Conservation (phyloP, 2,113 vertebrate genomes). For the Parotia lawesii region DNA sequence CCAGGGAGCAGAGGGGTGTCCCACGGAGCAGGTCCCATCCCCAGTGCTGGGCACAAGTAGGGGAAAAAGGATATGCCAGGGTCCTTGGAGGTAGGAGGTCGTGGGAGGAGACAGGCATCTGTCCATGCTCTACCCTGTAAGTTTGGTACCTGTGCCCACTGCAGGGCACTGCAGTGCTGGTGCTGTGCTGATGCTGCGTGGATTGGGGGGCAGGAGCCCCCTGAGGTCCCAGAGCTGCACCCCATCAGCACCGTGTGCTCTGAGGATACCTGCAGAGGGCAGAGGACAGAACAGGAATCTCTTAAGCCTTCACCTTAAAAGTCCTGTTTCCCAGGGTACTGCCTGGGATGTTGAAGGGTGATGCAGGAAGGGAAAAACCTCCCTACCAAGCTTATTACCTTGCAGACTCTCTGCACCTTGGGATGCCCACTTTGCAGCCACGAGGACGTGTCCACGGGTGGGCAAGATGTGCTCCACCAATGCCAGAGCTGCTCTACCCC, state of each 20-base stretch:
- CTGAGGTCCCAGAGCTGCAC: neutral
- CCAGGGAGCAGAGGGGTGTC: neutral
- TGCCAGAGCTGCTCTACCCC: neutral
- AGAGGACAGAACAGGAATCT: neutral
- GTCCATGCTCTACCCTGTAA: accelerated
- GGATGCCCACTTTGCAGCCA: neutral
- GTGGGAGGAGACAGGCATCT: accelerated
- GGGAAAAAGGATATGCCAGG: neutral
- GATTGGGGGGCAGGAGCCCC: neutral
- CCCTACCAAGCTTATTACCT: neutral
- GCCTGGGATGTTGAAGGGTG: neutral
- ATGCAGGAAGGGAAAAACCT: neutral
- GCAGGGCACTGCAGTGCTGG: neutral
- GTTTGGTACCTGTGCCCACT: neutral
- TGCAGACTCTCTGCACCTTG: neutral
- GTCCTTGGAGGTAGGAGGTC: neutral
- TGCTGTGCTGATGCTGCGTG: neutral
- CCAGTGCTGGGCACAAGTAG: accelerated
- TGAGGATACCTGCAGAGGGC: neutral
- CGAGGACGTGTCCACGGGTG: accelerated
- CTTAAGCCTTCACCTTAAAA: neutral
- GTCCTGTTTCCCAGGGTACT: neutral
- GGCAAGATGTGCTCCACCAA: accelerated
- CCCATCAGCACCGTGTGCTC: accelerated
- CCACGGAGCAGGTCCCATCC: neutral